These are phyloP conservation scores for Hyles euphorbiae DNA, from an alignment of 1,140 invertebrate genomes.

Conservation along the genomic window DNA sequence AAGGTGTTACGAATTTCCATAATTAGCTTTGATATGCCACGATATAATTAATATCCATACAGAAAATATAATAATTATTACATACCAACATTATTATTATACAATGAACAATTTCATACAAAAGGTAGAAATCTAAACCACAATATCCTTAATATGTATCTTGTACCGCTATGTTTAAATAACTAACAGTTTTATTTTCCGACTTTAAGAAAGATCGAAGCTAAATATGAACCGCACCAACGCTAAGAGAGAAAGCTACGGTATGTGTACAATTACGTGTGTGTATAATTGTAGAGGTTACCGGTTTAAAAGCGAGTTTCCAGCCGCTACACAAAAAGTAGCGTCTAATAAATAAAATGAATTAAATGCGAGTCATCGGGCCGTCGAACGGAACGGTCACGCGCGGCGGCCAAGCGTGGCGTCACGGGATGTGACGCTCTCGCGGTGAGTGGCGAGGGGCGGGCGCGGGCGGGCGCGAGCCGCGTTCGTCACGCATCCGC, in stretches of 20 bases:
- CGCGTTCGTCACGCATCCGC: constrained; percentile 21
- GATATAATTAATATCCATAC: too few relatives aligned
- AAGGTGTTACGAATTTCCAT: too few relatives aligned
- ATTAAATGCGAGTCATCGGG: constrained; percentile 36
- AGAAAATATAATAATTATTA: too few relatives aligned
- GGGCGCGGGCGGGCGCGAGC: constrained; percentile 22
- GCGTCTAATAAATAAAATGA: constrained; percentile 33
- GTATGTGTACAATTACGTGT: constrained; percentile 2
- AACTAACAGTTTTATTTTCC: too few relatives aligned
- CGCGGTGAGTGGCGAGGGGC: constrained; percentile 11
- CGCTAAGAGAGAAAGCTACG: constrained; percentile 9
- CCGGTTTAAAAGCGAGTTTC: constrained; percentile 44
- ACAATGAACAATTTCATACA: too few relatives aligned
- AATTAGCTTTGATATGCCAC: too few relatives aligned
- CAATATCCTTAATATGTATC: not conserved
- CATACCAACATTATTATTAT: too few relatives aligned
- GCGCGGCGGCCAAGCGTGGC: constrained; percentile 36
- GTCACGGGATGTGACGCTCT: constrained; percentile 38
- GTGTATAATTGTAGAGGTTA: constrained; percentile 19
- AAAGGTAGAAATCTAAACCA: too few relatives aligned
- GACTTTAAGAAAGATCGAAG: too few relatives aligned
- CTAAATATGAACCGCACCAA: too few relatives aligned
- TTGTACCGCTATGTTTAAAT: not conserved
- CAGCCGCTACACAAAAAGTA: constrained; percentile 29
- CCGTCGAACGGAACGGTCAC: constrained; percentile 58